Evolutionary conservation across 2,888 invertebrate genomes (phyloP).

Genomic region (Pegoplata infirma): DNA sequence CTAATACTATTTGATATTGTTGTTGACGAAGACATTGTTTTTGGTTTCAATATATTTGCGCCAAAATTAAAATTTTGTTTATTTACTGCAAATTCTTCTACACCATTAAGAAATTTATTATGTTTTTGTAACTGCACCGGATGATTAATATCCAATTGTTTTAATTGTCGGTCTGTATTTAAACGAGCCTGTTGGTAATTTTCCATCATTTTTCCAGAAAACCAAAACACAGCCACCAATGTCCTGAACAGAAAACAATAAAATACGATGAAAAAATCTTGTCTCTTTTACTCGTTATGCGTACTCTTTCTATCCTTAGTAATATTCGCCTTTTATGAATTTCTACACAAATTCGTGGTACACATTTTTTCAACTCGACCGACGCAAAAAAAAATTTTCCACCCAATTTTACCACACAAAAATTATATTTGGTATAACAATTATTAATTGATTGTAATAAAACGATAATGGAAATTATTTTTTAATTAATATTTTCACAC

Average conservation of each 20-base stretch:
- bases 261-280: slow-evolving; percentile 19
- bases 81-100: slow-evolving; percentile 55
- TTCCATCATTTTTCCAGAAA: slow-evolving; percentile 71
- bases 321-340: slow-evolving; percentile 64
- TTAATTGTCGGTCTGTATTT: slow-evolving; percentile 66
- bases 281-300: slow-evolving; percentile 28
- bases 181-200: slow-evolving; percentile 69
- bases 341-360: slow-evolving; percentile 73
- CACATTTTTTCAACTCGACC: slow-evolving; percentile 70
- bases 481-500: slow-evolving; percentile 22
- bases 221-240: slow-evolving; percentile 7
- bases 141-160: slow-evolving; percentile 66
- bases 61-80: slow-evolving; percentile 71
- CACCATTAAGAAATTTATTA: slow-evolving; percentile 47
- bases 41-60: slow-evolving; percentile 73
- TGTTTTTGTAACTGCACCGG: slow-evolving; percentile 59
- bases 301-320: slow-evolving; percentile 32
- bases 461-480: background rate
- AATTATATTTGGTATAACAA: background rate
- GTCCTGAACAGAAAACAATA: slow-evolving; percentile 11
- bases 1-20: slow-evolving; percentile 37
- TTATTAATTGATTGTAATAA: background rate
- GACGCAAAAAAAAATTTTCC: slow-evolving; percentile 66
- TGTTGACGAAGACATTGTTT: slow-evolving; percentile 54
- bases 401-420: slow-evolving; percentile 8